Conservation (phyloP, 2,888 invertebrate genomes). For the Mantis religiosa region DNA sequence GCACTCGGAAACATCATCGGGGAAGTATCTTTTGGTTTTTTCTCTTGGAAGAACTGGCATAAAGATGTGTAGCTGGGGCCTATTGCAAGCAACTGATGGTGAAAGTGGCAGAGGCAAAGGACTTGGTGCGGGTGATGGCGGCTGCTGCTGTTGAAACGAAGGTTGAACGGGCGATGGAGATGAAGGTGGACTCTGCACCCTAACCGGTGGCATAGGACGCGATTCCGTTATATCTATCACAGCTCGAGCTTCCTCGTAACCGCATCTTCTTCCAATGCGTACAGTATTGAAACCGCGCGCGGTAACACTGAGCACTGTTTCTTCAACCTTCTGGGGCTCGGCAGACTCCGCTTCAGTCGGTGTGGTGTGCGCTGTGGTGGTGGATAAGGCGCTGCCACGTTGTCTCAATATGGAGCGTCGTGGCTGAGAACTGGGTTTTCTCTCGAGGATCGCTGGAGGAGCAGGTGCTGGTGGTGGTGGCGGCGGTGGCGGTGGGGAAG, state of each 20-base stretch:
- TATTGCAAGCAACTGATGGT: neutral
- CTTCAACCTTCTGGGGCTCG: neutral
- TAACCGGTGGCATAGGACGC: neutral
- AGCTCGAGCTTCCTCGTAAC: neutral
- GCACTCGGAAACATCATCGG: constrained; percentile 17
- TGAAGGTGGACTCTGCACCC: neutral
- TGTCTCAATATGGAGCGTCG: neutral
- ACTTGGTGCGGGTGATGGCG: neutral
- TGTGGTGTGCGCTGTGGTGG: neutral
- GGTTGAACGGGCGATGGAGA: neutral
- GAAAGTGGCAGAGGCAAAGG: neutral
- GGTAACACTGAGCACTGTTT: neutral
- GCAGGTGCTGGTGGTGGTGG: neutral
- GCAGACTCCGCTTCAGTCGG: neutral
- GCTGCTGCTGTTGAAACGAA: neutral
- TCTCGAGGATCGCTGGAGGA: neutral
- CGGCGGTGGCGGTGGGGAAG: neutral
- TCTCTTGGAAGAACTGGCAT: constrained; percentile 26
- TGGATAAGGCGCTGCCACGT: neutral
- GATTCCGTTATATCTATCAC: neutral
- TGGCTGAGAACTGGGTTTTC: neutral
- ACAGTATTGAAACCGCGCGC: neutral
- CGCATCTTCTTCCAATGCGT: neutral
- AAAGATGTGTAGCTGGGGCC: constrained; percentile 66
- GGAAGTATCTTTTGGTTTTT: neutral